A percentile compares a stretch with the other conserved stretches of the same genome.
Evolutionary conservation across 1,140 invertebrate species (phyloP).

Genomic region (Cryptotermes secundus): DNA sequence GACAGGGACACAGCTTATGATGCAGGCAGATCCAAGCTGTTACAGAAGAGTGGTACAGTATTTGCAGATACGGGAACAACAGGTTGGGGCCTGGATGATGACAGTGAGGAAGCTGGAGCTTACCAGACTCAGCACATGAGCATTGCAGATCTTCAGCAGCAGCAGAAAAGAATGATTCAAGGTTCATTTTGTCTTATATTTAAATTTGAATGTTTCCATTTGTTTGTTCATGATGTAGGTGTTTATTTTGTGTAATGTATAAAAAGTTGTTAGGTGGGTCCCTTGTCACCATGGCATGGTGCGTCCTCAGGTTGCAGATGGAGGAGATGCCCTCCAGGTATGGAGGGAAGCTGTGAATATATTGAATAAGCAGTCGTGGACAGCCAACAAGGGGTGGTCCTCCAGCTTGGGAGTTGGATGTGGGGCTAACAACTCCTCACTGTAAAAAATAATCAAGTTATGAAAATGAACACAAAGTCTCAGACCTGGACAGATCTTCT

Average conservation of each 20-base stretch:
- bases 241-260: background rate
- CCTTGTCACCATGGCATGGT: no score
- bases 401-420: no score
- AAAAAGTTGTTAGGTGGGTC: no score
- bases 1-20: constrained; percentile 40
- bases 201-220: background rate
- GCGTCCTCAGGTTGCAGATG: no score
- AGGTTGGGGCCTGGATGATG: constrained; percentile 49
- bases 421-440: no score
- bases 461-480: no score
- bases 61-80: constrained; percentile 52
- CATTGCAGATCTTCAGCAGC: constrained; percentile 42
- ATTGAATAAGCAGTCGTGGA: no score
- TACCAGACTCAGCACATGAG: constrained; percentile 34
- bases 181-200: constrained; percentile 34
- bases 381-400: no score
- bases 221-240: background rate
- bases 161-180: constrained; percentile 45
- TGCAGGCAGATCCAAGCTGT: background rate
- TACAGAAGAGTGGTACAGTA: constrained; percentile 37
- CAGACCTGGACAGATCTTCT: no score
- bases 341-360: no score
- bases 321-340: no score
- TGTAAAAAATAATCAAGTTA: no score
- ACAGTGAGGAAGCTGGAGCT: constrained; percentile 41